Evolutionary conservation across 1,140 invertebrate species (phyloP).

Genomic region (Lordiphosa clarofinis): DNA sequence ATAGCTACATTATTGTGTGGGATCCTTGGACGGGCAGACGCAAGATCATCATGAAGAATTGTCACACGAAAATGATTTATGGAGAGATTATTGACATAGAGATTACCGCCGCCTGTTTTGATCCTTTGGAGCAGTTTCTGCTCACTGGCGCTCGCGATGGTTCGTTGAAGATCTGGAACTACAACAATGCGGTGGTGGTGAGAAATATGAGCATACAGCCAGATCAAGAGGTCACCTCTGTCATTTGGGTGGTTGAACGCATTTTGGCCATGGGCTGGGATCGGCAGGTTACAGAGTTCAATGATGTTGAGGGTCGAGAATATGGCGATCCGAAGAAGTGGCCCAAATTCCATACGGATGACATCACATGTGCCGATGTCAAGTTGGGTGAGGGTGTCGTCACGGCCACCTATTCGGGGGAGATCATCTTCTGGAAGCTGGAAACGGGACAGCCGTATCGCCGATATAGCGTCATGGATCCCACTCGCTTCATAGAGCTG

Average conservation of each 20-base stretch:
- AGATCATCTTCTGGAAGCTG: slow-evolving; percentile 88
- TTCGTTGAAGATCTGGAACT: slow-evolving; percentile 88
- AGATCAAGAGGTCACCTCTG: slow-evolving; percentile 82
- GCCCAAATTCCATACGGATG: slow-evolving; percentile 86
- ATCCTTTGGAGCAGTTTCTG: slow-evolving; percentile 85
- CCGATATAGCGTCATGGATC: slow-evolving; percentile 81
- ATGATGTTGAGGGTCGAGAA: slow-evolving; percentile 82
- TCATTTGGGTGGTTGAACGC: slow-evolving; percentile 82
- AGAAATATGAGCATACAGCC: slow-evolving; percentile 83
- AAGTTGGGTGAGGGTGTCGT: slow-evolving; percentile 84
- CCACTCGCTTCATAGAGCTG: slow-evolving; percentile 66
- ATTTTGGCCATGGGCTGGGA: slow-evolving; percentile 88
- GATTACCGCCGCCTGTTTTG: slow-evolving; percentile 88
- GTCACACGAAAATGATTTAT: slow-evolving; percentile 83
- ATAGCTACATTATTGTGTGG: slow-evolving; percentile 88
- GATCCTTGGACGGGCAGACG: slow-evolving; percentile 84
- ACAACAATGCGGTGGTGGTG: slow-evolving; percentile 86
- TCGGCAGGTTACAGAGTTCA: slow-evolving; percentile 85
- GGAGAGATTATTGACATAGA: slow-evolving; percentile 84
- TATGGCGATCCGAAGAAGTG: slow-evolving; percentile 82
- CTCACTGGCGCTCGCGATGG: slow-evolving; percentile 86
- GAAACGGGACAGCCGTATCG: slow-evolving; percentile 86
- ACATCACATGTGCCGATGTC: slow-evolving; percentile 85
- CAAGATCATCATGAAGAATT: slow-evolving; percentile 83
- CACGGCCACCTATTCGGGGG: slow-evolving; percentile 86